phyloP scores from a whole-genome alignment of 2,797 vertebrate species.

The Melanogrammus aeglefinus region DNA sequence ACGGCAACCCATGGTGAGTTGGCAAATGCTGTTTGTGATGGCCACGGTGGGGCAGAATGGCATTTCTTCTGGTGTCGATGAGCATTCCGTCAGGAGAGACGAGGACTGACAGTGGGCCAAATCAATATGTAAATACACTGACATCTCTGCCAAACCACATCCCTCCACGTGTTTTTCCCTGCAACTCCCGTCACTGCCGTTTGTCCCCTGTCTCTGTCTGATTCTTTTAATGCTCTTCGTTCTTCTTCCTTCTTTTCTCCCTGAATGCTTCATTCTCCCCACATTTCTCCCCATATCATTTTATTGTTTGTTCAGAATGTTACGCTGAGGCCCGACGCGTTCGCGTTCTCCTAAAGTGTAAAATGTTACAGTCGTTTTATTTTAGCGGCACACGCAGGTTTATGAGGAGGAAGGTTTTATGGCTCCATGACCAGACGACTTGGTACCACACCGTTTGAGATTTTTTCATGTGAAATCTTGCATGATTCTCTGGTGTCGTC shows the following conservation, averaged over 20 bases:
- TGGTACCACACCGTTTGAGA: too few species aligned
- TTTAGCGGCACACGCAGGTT: too few species aligned
- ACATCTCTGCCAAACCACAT: conserved; percentile 80
- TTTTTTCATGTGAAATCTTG: conserved; percentile 4
- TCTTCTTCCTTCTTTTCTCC: not conserved
- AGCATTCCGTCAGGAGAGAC: conserved; percentile 92
- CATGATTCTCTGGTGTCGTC: conserved; percentile 14
- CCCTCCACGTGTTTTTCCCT: conserved; percentile 55
- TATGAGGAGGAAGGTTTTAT: too few species aligned
- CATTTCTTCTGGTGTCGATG: conserved; percentile 82
- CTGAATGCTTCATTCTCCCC: too few species aligned
- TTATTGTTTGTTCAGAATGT: too few species aligned
- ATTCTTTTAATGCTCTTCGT: conserved; percentile 29
- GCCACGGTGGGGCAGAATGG: conserved; percentile 76
- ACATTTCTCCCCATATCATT: too few species aligned
- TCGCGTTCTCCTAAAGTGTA: too few species aligned
- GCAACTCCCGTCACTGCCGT: conserved; percentile 26
- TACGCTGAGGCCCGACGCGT: too few species aligned
- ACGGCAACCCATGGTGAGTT: conserved; percentile 27
- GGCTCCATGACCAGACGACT: too few species aligned
- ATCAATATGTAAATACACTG: conserved; percentile 95
- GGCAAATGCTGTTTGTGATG: conserved; percentile 79
- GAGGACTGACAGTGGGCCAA: conserved; percentile 79
- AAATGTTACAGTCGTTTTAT: too few species aligned
- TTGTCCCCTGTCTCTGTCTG: conserved; percentile 29